Conservation (phyloP, 2,888 invertebrate genomes). For the Pegoplata infirma region DNA sequence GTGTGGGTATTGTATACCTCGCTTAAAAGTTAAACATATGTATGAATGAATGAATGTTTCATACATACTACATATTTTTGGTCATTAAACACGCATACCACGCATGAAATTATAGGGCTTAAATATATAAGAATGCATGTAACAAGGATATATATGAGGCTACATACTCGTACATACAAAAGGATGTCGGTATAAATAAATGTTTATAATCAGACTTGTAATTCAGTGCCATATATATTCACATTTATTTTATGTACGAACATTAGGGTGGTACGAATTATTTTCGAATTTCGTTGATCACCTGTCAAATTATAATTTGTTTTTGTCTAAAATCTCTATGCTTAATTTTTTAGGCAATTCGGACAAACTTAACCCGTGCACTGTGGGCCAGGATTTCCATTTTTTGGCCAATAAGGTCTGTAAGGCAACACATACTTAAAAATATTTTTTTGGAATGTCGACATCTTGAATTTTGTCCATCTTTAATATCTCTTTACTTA, state of each 20-base stretch:
- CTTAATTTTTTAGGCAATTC: too few species aligned
- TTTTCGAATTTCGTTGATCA: too few species aligned
- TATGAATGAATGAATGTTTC: neutral
- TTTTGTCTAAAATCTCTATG: too few species aligned
- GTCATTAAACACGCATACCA: conserved; percentile 74
- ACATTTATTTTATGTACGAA: conserved; percentile 7
- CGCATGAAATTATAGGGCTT: conserved; percentile 55
- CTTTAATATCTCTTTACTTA: too few species aligned
- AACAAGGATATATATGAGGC: conserved; percentile 16
- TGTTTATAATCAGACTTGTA: conserved; percentile 51
- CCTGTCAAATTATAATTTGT: too few species aligned
- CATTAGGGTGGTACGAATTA: neutral
- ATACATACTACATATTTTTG: conserved; percentile 67
- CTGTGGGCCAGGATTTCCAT: too few species aligned
- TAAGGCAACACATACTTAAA: too few species aligned
- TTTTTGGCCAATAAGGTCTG: too few species aligned
- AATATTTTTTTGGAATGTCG: too few species aligned
- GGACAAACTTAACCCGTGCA: too few species aligned
- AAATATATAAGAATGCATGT: conserved; percentile 32
- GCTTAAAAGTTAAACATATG: conserved; percentile 1
- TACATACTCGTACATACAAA: conserved; percentile 2
- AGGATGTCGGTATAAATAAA: conserved; percentile 47
- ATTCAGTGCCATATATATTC: conserved; percentile 33
- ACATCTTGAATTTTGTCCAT: too few species aligned
- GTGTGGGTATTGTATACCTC: neutral